Conservation (phyloP, 2,797 vertebrate species). For the Sebastes iracundus region DNA sequence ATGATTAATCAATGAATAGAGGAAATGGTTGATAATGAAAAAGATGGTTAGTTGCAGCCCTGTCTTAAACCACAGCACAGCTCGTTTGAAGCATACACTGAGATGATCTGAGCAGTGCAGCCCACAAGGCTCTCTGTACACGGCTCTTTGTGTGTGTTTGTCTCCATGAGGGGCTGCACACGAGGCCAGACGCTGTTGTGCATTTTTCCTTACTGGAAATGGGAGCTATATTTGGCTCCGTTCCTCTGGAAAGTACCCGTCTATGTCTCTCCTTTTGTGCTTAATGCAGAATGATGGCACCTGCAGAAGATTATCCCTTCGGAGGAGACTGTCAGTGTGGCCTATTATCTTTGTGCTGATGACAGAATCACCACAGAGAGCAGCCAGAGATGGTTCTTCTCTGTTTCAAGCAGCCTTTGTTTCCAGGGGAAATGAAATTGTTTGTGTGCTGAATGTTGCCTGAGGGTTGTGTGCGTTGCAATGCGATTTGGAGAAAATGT, state of each 20-base stretch:
- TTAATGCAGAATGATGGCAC: conserved; percentile 61
- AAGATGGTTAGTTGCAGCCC: background rate
- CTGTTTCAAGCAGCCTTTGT: conserved; percentile 19
- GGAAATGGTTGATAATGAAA: background rate
- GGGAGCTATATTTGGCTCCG: conserved; percentile 51
- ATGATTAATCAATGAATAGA: background rate
- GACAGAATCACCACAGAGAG: conserved; percentile 22
- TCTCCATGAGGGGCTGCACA: background rate
- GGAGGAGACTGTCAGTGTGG: conserved; percentile 23
- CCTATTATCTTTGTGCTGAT: conserved; percentile 42
- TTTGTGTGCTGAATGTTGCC: conserved; percentile 11
- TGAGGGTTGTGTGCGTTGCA: background rate
- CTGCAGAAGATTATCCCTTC: conserved; percentile 47
- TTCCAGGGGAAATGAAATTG: background rate
- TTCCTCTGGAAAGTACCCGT: conserved; percentile 56
- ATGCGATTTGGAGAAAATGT: background rate
- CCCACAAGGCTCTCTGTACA: background rate
- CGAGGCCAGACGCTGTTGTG: conserved; percentile 28
- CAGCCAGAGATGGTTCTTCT: conserved; percentile 4
- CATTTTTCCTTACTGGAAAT: conserved; percentile 56
- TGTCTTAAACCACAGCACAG: background rate
- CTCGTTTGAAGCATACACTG: background rate
- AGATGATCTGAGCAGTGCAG: background rate
- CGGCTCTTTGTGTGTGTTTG: background rate
- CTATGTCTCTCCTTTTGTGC: conserved; percentile 41